Base-by-base conservation (phyloP, 2,113 vertebrate species). In the Galeopterus variegatus region DNA sequence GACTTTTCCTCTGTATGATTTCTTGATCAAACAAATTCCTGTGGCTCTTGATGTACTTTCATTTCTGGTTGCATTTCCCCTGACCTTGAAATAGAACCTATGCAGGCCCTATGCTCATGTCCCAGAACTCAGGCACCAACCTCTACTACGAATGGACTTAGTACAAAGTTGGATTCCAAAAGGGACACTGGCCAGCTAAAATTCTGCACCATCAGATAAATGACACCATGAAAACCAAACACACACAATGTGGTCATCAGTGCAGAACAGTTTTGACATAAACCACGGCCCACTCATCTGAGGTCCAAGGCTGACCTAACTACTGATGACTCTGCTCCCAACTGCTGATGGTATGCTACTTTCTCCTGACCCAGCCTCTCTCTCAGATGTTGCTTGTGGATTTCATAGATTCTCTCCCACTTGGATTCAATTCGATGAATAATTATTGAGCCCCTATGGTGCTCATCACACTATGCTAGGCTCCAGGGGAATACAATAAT, bases 11-110 rank as follows among this genome's bases (percentile, higher is more conserved):
- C 69, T 0, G 0, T 21, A 50, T 58, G 58, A 67, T 88, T 76
- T 89, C 67, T 93, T 21, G 64, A 95, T 64, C 64, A 28, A 86
- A 80, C 24, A 36, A 52, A 69, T 52, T 64, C 18, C 70, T 15
- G 3, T 0, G 36, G 70, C 7, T 89, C 82, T 73, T 67, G 56
- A 73, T 41, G 62, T 24, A 14, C 75, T 73, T 72, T 58, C 58
- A 54, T n/a, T 24, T 36, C 77, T 41, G 54, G n/a, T 41, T 72
- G 31, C 58, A 41, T 50, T 65, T 50, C 23, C 70, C 60, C 50
- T 28, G 83, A 65, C 21, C 10, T 0, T 5, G 36, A 56, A 81
- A 70, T 10, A 33, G 64, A 87, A 65, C 36, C 24, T 11, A 54
- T 0, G 9, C 11, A 56, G 77, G 50, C 54, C n/a, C 26, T 60